Base-by-base conservation (phyloP, 2,797 vertebrate species). In the Gouania willdenowi region DNA sequence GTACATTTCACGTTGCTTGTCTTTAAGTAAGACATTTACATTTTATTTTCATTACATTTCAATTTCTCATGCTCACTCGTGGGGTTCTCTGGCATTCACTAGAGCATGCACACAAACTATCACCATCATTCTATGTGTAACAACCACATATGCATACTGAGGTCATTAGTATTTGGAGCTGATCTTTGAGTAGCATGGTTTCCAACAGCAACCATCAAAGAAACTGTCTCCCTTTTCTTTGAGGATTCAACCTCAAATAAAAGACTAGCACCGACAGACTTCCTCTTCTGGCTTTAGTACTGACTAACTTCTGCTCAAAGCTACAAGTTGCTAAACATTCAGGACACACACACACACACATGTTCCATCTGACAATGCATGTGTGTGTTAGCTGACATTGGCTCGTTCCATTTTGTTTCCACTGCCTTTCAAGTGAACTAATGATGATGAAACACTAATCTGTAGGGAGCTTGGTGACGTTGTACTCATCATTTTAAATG, bases 131-230 rank as follows among this genome's bases (percentile, higher is more conserved):
- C 16, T 22, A 11, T 35, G 17, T 29, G 36, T 26, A 53, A 58
- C 38, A 23, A 45, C 12, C 8, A 18, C 41, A 45, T 43, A 65
- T 42, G 26, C 65, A 71, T 52, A 42, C 47, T 56, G 42, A 54
- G 9, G 0, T 46, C 38, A 74, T 87, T 75, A 76, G 82, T 83
- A 88, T 85, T 83, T 17, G 47, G 55, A 35, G 47, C 41, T 40
- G 45, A 31, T 43, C 56, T 56, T 12, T 40, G 41, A 14, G 13
- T 14, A 36, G 55, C 52, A 39, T 39, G 51, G 71, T 71, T 41
- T 69, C 66, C 67, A 66, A 55, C 27, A 20, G 72, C 69, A 71
- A 77, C 79, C 75, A 70, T 60, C 66, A 62, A 66, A 78, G 66
- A 69, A 58, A 62, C 70, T 52, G 47, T 72, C 71, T 75, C 65